Evolutionary conservation across 2,113 vertebrate species (phyloP), one percentile per base, ranked within the genome.

Genomic region (Noturus placidus): DNA sequence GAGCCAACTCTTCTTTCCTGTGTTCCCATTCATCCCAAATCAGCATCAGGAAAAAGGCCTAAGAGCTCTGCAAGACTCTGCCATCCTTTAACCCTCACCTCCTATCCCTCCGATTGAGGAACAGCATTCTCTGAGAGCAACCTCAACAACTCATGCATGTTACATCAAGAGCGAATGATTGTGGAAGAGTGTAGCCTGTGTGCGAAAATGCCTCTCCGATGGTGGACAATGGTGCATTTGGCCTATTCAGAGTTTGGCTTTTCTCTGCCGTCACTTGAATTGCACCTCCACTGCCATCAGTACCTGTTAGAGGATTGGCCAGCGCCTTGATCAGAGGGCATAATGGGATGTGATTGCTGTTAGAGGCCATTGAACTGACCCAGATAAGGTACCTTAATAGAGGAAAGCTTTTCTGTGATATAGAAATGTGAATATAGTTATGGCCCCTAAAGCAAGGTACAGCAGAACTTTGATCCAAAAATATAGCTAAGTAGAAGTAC

Each of bases 91-190:
- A 77, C 80, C 52, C 63, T 54, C 77, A 30, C 38, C 70, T 54
- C n/a, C 50, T 17, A 33, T 57, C 76, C 85, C 79, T 69, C 56
- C 25, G 87, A 33, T 65, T 59, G 56, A 86, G 65, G 70, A 86
- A 35, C 19, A 54, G 87, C 87, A 86, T 83, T 88, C 72, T 88
- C 81, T 70, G 59, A 86, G 79, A 82, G 90, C 88, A 59, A 92
- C 86, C 91, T 52, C 89, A 92, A 94, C 92, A 93, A 54, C 93
- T 93, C 94, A 89, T 90, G 88, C 91, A 91, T 92, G 33, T 92
- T 93, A 94, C 94, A 95, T 95, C 94, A 95, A 94, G 93, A 89
- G 92, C 93, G 92, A 85, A 88, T 90, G 93, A 95, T 95, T 95
- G 94, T 95, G 93, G 93, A 93, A 87, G 78, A 90, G 93, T 92